Percentiles rank a stretch among this genome's conserved stretches.
These are phyloP conservation scores for Chinchilla lanigera DNA, from an alignment of 2,113 vertebrate genomes.

Conservation along the genomic window DNA sequence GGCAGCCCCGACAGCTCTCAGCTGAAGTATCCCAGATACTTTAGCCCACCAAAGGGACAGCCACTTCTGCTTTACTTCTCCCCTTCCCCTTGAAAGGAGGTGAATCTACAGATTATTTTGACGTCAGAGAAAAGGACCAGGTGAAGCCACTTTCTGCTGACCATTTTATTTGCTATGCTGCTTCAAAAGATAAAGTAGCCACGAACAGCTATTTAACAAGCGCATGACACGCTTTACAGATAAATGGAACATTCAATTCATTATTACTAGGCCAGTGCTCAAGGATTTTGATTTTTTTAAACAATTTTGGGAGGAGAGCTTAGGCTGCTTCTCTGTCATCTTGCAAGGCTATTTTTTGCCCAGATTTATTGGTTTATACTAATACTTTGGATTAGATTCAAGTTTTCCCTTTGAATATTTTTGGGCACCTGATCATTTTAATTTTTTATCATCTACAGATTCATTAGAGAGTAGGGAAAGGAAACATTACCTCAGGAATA, in stretches of 20 bases:
- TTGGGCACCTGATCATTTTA: background rate
- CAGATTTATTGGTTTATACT: background rate
- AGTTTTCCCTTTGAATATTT: constrained; percentile 37
- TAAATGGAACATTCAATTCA: background rate
- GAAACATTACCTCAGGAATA: constrained; percentile 50
- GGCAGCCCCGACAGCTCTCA: background rate
- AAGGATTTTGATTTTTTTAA: background rate
- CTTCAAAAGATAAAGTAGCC: constrained; percentile 34
- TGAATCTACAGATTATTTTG: background rate
- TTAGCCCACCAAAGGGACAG: background rate
- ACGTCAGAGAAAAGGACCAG: constrained; percentile 7
- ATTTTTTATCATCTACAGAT: constrained; percentile 27
- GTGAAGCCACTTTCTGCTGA: constrained; percentile 7
- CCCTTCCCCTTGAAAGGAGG: background rate
- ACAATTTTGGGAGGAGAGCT: background rate
- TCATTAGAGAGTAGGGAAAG: background rate
- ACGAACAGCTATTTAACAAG: background rate
- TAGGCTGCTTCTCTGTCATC: background rate
- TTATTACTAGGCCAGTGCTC: background rate
- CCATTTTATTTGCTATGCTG: background rate
- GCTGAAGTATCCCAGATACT: fast-evolving
- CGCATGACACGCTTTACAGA: background rate
- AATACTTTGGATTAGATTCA: background rate
- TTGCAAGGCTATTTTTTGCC: background rate
- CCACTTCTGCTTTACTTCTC: background rate